These are phyloP conservation scores for Etheostoma cragini DNA, from an alignment of 2,113 vertebrate genomes.

Conservation along the genomic window DNA sequence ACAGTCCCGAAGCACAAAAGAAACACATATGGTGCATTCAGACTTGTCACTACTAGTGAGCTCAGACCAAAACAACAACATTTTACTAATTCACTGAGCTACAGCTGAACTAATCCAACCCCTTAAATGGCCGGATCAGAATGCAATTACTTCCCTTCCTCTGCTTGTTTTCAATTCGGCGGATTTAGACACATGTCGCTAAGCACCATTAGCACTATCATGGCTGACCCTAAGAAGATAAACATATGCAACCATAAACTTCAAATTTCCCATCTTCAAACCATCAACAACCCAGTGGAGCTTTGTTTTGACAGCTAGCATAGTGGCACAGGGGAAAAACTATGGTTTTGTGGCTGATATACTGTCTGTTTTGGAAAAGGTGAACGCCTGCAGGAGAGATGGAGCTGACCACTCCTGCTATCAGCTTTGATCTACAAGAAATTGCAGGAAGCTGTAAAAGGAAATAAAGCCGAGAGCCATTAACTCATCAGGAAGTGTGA, in stretches of 20 bases:
- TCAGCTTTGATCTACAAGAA: conserved; percentile 71
- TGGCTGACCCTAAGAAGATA: background rate
- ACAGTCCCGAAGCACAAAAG: too few relatives aligned
- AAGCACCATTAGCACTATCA: background rate
- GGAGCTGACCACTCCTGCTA: conserved; percentile 16
- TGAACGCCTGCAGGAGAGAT: conserved; percentile 15
- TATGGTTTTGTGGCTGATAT: background rate
- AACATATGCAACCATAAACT: background rate
- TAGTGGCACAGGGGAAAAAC: background rate
- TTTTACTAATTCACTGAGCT: background rate
- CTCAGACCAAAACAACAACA: background rate
- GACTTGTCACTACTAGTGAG: background rate
- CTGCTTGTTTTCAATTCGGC: background rate
- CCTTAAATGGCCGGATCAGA: background rate
- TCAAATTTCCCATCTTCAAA: background rate
- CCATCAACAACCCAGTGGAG: background rate
- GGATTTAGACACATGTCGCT: background rate
- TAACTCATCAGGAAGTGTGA: conserved; percentile 71
- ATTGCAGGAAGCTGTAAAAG: conserved; percentile 74
- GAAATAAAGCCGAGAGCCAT: conserved; percentile 68
- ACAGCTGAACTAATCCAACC: background rate
- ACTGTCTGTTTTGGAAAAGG: conserved; percentile 5
- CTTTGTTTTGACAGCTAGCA: background rate
- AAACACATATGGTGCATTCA: background rate
- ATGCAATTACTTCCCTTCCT: background rate